Conservation (phyloP, 2,797 vertebrate species). For the Sebastes goodei region DNA sequence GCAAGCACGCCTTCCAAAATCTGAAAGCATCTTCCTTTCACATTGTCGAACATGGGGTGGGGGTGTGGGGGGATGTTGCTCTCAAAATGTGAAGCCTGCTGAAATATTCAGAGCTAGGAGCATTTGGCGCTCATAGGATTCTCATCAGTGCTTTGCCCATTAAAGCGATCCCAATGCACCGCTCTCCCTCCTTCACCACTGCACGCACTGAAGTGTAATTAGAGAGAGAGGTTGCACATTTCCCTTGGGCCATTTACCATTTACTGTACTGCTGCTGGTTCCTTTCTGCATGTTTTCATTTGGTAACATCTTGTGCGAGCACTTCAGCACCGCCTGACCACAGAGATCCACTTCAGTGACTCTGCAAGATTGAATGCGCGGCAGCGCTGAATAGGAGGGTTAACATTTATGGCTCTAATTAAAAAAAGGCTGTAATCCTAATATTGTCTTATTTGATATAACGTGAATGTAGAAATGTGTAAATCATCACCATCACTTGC, state of each 20-base stretch:
- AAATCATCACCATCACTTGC: slow-evolving; percentile 4
- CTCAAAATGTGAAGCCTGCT: slow-evolving; percentile 45
- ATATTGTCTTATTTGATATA: background rate
- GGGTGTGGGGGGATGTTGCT: background rate
- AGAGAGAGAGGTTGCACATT: slow-evolving; percentile 57
- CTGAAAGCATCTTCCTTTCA: slow-evolving; percentile 39
- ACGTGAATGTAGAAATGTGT: background rate
- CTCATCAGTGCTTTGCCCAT: slow-evolving; percentile 69
- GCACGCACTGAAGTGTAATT: slow-evolving; percentile 70
- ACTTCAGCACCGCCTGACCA: slow-evolving; percentile 31
- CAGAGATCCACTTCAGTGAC: slow-evolving; percentile 45
- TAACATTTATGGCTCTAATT: slow-evolving; percentile 24
- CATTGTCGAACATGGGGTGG: slow-evolving; percentile 27
- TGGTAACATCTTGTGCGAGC: slow-evolving; percentile 54
- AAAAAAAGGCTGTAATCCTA: background rate
- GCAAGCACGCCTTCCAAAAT: slow-evolving; percentile 24
- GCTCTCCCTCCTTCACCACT: slow-evolving; percentile 49
- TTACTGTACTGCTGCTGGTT: slow-evolving; percentile 54
- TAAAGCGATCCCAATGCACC: slow-evolving; percentile 57
- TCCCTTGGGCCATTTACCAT: slow-evolving; percentile 62
- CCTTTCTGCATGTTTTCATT: slow-evolving; percentile 49
- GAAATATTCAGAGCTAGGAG: slow-evolving; percentile 63
- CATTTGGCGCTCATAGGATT: slow-evolving; percentile 51
- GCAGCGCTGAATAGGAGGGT: background rate
- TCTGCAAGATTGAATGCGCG: slow-evolving; percentile 19